Evolutionary conservation across 2,113 vertebrate species (phyloP), one percentile per base, ranked within the genome.

Genomic region (Hippocampus barbouri): DNA sequence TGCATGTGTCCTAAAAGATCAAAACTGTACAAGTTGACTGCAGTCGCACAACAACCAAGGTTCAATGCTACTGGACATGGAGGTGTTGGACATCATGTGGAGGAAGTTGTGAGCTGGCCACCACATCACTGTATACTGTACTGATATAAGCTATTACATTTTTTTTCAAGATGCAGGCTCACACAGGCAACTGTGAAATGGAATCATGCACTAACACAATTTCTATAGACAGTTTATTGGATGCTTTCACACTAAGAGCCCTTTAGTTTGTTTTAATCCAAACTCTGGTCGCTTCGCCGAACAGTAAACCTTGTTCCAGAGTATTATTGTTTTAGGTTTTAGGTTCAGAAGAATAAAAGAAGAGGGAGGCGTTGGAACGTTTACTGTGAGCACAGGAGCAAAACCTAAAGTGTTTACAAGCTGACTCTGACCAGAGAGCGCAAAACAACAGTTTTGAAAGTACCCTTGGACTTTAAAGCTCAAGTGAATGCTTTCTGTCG

Each of bases 1-100:
- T 30, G 86, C 89, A 90, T 90, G 89, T 65, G 76, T 82, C 77
- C 69, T 77, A 78, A 84, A 81, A 81, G 80, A 66, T 74, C 59
- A 25, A 78, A 72, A 59, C 23, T 14, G 15, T 12, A 67, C 21
- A 65, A 53, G 40, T 51, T 23, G 25, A 59, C 49, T 16, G 47
- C 78, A 73, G 15, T 65, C 45, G 40, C 71, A 74, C 68, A 73
- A 23, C 6, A 62, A 21, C 20, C 53, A 12, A 34, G 57, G 51
- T 60, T 68, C 12, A 23, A 34, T 54, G 47, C 40, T 53, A 54
- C 54, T 34, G 45, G 66, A 49, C 34, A 23, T 38, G 16, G 41
- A 45, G 4, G 72, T 47, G 66, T 10, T 69, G 43, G 18, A 9
- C 21, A 56, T 23, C 1, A 56, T 2, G 4, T 30, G 57, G 15